phyloP scores from a whole-genome alignment of 2,888 invertebrate species.

The Ferdinandea cuprea region DNA sequence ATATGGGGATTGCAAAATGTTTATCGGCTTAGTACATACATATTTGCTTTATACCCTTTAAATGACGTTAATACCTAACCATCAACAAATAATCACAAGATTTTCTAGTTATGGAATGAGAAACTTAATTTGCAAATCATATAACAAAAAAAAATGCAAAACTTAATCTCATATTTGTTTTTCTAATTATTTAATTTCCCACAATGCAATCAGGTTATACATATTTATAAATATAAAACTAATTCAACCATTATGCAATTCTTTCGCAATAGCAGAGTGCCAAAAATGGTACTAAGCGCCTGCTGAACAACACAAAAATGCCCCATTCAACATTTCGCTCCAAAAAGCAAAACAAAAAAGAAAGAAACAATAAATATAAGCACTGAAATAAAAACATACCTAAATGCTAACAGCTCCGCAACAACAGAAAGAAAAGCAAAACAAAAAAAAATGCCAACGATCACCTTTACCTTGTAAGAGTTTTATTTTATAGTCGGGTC shows the following conservation, averaged over 20 bases:
- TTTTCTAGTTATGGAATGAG: too few relatives aligned
- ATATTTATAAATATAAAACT: neutral
- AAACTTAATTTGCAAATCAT: too few relatives aligned
- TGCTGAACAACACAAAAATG: neutral
- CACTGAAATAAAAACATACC: constrained; percentile 9
- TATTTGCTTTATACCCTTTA: too few relatives aligned
- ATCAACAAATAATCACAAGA: too few relatives aligned
- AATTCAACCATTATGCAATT: constrained; percentile 18
- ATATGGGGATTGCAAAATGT: too few relatives aligned
- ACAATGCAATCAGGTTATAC: neutral
- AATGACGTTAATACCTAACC: too few relatives aligned
- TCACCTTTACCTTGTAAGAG: constrained; percentile 73
- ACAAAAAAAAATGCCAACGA: constrained; percentile 29
- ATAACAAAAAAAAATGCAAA: too few relatives aligned
- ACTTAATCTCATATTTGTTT: too few relatives aligned
- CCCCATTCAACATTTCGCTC: neutral
- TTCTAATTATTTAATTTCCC: too few relatives aligned
- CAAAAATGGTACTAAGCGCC: constrained; percentile 15
- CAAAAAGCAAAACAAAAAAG: constrained; percentile 22
- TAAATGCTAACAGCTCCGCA: constrained; percentile 15
- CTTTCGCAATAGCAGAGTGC: neutral
- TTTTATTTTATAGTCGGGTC: constrained; percentile 69
- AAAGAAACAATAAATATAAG: constrained; percentile 28
- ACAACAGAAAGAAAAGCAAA: constrained; percentile 4
- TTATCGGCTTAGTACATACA: too few relatives aligned